Conservation (phyloP, 2,797 vertebrate genomes). For the Alca torda region DNA sequence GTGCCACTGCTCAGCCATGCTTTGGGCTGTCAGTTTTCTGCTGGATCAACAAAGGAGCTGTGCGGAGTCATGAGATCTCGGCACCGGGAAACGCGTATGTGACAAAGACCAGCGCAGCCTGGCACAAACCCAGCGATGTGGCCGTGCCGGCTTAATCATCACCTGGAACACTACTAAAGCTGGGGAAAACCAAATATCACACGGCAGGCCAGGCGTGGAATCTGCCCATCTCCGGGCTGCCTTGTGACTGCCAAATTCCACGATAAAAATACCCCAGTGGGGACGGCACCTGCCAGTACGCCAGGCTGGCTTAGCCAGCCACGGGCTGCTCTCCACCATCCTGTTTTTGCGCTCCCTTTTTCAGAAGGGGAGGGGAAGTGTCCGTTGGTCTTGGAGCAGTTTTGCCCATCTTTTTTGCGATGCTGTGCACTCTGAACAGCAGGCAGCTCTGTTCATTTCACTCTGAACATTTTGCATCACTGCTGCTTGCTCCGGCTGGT, state of each 20-base stretch:
- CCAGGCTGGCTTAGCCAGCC: not conserved
- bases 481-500: not conserved
- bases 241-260: slow-evolving; percentile 59
- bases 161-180: not conserved
- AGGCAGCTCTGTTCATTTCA: not conserved
- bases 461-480: not conserved
- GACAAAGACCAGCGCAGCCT: slow-evolving; percentile 36
- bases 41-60: not conserved
- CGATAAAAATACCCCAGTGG: not conserved
- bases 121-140: not conserved
- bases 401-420: not conserved
- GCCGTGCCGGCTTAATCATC: not conserved
- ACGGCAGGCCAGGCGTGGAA: not conserved
- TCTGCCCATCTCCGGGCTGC: not conserved
- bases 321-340: not conserved
- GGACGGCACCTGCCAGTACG: not conserved
- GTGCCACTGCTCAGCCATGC: not conserved
- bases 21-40: not conserved
- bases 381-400: not conserved
- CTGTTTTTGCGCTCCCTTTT: not conserved
- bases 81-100: not conserved
- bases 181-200: not conserved
- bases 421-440: not conserved
- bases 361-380: not conserved
- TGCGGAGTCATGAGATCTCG: not conserved